Evolutionary conservation across 2,888 invertebrate genomes (phyloP), one percentile per base, ranked within the genome.

Genomic region (Folsomia candida): DNA sequence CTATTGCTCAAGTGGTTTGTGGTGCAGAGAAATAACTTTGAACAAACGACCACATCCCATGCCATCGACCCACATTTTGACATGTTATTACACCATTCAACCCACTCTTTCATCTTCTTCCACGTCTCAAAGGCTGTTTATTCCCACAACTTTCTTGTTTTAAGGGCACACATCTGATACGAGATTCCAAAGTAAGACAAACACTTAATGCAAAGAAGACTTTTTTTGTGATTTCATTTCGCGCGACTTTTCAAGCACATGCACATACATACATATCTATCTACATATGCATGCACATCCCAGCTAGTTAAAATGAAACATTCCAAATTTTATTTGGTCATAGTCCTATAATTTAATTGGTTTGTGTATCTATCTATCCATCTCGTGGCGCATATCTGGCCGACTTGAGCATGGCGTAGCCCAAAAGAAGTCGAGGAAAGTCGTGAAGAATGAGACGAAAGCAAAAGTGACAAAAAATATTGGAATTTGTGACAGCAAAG

Each of bases 61-160:
- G 59, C 51, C 51, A 51, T 51, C 63, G 63, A 64, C 63, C 63
- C 63, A 64, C 47, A 64, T 64, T 64, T 25, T 51, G 63, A 51
- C 63, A 64, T 64, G 22, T 64, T 64, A 64, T 64, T 64, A 51
- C 63, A 47, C 63, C 61, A 61, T 61, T 61, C 61, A 61, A 61
- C 18, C 6, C 61, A 9, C 22, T 61, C 61, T 61, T 61, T 61
- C 61, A 61, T 61, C 29, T 27, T 60, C 61, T 61, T 61, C 4
- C 22, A 25, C 25, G 20, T 24, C 60, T 60, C 18, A 60, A n/a
- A 6, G 54, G 54, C 54, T 54, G 54, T 54, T 54, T 54, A 54
- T 54, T 54, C 22, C 54, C 54, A 54, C 54, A 54, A 54, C 54
- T 54, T 54, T 54, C 54, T 37, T 37, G 37, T 37, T 37, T 37